Evolutionary conservation across 2,113 vertebrate species (phyloP), one percentile per base, ranked within the genome.

Genomic region (Zosterops hypoxanthus): DNA sequence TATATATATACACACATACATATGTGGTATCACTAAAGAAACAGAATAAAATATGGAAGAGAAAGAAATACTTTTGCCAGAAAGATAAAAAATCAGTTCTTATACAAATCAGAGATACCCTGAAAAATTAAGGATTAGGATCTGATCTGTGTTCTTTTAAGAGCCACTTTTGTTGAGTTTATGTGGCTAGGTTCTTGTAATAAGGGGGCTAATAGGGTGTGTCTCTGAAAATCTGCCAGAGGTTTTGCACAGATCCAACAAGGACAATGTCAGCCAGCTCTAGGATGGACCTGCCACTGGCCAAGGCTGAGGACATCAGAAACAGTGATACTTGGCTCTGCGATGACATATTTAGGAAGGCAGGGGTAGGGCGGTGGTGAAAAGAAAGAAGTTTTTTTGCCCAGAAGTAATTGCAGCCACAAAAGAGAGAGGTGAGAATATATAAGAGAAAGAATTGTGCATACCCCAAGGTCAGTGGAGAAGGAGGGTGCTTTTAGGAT

Each of bases 171-270:
- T n/a, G 3, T 9, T 55, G 29, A 10, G 13, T 63, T 63, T 63
- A 8, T 47, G 20, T 41, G 24, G 12, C 16, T 53, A 39, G 29
- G 5, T 47, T 53, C 23, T 41, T 29, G 16, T 11, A 47, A 41
- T 11, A 19, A 69, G 24, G 5, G 6, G 5, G 5, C 12, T n/a
- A 8, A 8, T n/a, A 47, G 2, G 29, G 1, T 28, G 23, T n/a
- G 13, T 47, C n/a, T 61, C 39, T 55, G 24, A 34, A 29, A 56
- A 41, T 6, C 20, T 47, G 24, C 13, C 25, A 52, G 18, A 52
- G 28, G 33, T 46, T n/a, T 55, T 2, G 2, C 12, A 13, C 16
- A 29, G 24, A 55, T 34, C 20, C 41, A 55, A 25, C 24, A 70
- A 15, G 14, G n/a, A 39, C 10, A 47, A 21, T 61, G 16, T 16